These are phyloP conservation scores for Lytechinus variegatus DNA, from an alignment of 35 echinoderm and acorn worm species.

Conservation along the genomic window DNA sequence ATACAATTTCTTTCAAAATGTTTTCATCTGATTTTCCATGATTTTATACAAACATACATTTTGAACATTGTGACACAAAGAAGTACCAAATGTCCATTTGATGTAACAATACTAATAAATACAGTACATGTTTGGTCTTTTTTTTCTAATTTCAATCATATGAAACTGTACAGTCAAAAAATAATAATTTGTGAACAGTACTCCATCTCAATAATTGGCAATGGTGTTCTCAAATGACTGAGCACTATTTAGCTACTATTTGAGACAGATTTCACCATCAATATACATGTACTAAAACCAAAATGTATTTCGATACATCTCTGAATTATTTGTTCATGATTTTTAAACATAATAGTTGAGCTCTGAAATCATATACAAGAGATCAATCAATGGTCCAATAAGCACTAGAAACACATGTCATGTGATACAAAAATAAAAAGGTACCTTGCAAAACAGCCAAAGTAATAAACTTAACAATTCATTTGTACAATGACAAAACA, in stretches of 20 bases:
- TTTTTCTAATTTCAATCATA: not conserved
- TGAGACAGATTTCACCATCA: conserved; percentile 9
- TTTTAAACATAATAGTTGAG: not conserved
- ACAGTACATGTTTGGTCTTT: conserved; percentile 53
- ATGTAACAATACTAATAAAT: conserved; percentile 46
- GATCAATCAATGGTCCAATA: not conserved
- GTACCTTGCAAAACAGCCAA: not conserved
- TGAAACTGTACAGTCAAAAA: conserved; percentile 50
- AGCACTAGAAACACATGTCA: not conserved
- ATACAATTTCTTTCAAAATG: conserved; percentile 42
- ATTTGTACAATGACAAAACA: not conserved
- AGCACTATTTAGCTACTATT: not conserved
- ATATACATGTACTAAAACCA: not conserved
- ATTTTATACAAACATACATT: conserved; percentile 51
- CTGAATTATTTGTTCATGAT: not conserved
- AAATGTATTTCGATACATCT: not conserved
- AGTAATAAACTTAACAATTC: not conserved
- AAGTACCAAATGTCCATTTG: conserved; percentile 41
- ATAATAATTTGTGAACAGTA: conserved; percentile 38
- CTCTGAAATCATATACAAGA: not conserved
- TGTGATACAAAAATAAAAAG: not conserved
- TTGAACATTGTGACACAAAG: conserved; percentile 28
- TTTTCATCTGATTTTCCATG: conserved; percentile 36
- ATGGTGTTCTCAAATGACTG: conserved; percentile 16
- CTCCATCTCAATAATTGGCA: conserved; percentile 15